phyloP scores from a whole-genome alignment of 2,888 invertebrate genomes.

The Desoria tigrina region DNA sequence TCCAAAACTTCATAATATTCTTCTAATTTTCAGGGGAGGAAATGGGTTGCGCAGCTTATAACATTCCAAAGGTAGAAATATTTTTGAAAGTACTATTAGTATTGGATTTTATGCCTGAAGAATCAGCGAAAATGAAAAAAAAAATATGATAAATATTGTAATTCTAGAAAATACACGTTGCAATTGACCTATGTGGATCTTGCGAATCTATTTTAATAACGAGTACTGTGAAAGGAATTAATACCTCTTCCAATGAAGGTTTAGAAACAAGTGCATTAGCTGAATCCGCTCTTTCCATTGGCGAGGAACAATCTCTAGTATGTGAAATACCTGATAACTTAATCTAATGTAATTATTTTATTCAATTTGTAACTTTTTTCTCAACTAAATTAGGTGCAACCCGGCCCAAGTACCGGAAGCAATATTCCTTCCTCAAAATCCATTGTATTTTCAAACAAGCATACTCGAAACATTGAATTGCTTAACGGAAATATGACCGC shows the following conservation, averaged over 20 bases:
- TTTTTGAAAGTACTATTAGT: constrained; percentile 2
- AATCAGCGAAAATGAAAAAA: no score
- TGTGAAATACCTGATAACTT: constrained; percentile 14
- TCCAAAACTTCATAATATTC: constrained; percentile 8
- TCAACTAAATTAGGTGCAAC: constrained; percentile 17
- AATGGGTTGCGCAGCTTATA: constrained; percentile 46
- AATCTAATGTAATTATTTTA: constrained; percentile 18
- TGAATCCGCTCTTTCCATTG: constrained; percentile 38
- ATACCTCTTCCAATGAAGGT: constrained; percentile 42
- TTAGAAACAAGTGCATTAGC: constrained; percentile 37
- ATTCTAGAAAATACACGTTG: constrained; percentile 73
- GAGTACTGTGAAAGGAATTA: constrained; percentile 51
- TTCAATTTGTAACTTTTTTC: no score
- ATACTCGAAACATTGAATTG: constrained; percentile 77
- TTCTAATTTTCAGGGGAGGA: constrained; percentile 21
- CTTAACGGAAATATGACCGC: constrained; percentile 68
- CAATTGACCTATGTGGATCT: constrained; percentile 78
- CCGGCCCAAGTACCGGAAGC: constrained; percentile 14
- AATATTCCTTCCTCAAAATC: background rate
- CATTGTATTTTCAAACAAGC: constrained; percentile 71
- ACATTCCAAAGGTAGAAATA: constrained; percentile 71
- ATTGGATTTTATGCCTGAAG: no score
- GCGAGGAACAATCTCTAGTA: constrained; percentile 33
- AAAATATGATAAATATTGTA: constrained; percentile 19
- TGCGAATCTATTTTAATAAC: constrained; percentile 76